Conservation (phyloP, 2,113 vertebrate species). For the Marcusenius ussheri region DNA sequence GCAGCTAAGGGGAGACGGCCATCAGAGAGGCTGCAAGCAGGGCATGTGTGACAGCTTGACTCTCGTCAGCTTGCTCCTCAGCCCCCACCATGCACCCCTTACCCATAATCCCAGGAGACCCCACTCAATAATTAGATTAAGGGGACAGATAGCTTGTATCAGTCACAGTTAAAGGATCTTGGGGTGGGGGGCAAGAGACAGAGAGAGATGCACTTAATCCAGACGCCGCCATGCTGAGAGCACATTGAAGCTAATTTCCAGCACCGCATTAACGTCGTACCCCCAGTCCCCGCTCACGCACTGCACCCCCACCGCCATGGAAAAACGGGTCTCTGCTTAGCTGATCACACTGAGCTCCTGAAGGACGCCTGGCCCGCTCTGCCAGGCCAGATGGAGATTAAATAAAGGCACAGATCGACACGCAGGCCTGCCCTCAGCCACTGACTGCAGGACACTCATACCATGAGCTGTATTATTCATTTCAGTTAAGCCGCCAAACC, state of each 20-base stretch:
- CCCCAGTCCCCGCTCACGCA: neutral
- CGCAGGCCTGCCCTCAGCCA: neutral
- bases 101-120: conserved; percentile 43
- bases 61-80: conserved; percentile 52
- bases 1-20: neutral
- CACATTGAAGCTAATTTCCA: conserved; percentile 52
- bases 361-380: neutral
- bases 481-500: neutral
- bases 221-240: conserved; percentile 55
- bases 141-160: conserved; percentile 29
- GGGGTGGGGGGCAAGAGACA: conserved; percentile 2
- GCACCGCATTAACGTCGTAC: conserved; percentile 44
- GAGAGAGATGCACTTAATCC: conserved; percentile 47
- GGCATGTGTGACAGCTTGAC: conserved; percentile 36
- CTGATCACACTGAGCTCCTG: neutral
- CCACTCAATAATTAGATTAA: conserved; percentile 42
- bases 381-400: neutral
- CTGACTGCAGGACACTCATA: neutral
- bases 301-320: neutral
- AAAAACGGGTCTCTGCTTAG: neutral
- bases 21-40: conserved; percentile 13
- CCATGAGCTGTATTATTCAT: neutral
- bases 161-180: conserved; percentile 18
- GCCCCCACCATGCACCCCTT: conserved; percentile 33
- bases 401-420: neutral